Base-by-base conservation (phyloP, 2,888 invertebrate genomes). In the Pasiphila rectangulata region DNA sequence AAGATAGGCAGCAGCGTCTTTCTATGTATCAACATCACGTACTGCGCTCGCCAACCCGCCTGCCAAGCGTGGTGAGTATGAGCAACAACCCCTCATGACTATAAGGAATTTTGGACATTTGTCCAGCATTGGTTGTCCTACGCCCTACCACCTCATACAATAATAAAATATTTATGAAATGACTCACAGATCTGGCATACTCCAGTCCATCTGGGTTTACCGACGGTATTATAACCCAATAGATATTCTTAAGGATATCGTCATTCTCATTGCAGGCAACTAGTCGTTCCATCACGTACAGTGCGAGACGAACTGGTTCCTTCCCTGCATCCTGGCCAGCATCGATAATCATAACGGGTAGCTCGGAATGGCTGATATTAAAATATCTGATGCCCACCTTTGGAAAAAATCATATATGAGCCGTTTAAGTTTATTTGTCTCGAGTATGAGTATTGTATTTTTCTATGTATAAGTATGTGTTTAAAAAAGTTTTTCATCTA, bases 201-300 rank as follows among this genome's bases (percentile, higher is more conserved):
- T 87, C 87, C 55, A 72, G 59, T 1, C 85, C 87, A 48, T 87
- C 87, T 3, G 87, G 86, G 53, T 87, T 87, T 1, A 71, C 70
- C 10, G 67, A 71, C 0, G 87, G 87, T 29, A 87, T 42, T 5
- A 87, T 70, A 5, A 87, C 72, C 86, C 86, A 87, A 7, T 61
- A 68, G 0, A 62, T 73, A 0, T 73, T 72, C 1, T 57, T 46
- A 2, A 81, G 59, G 78, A 85, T 72, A 0, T 67, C 58, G 0
- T 58, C 46, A 34, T 79, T 60, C 36, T 87, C 87, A n/a, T 57
- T 36, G 40, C 87, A 87, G 0, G 77, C 82, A 0, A 79, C 61
- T 34, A 87, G 59, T 45, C 85, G 83, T 25, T 85, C 76, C 9
- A 87, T 75, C 1, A 85, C 1, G 41, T 53, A 79, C 2, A 87